Conservation (phyloP, 1,140 invertebrate species). For the Heliothis virescens region DNA sequence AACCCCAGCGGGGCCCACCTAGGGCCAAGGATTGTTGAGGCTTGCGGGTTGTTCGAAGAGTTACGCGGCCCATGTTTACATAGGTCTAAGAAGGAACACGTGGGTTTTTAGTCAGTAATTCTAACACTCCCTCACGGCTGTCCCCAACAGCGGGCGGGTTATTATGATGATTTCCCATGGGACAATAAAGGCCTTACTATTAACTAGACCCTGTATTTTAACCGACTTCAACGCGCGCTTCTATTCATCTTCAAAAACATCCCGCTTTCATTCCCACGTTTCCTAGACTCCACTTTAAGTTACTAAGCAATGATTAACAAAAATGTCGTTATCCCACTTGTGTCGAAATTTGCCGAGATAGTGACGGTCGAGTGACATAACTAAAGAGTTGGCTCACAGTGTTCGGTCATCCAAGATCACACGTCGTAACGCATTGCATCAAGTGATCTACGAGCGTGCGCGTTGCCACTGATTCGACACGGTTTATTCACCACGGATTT, state of each 20-base stretch:
- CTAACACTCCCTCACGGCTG: no score
- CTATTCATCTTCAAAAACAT: neutral
- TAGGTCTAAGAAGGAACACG: no score
- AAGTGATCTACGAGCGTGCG: constrained; percentile 37
- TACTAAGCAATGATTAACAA: constrained; percentile 5
- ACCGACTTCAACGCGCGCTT: no score
- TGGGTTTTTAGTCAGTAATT: no score
- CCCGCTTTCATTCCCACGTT: neutral
- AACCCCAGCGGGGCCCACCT: no score
- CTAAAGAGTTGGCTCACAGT: constrained; percentile 58
- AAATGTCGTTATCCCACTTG: constrained; percentile 45
- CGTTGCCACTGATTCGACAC: constrained; percentile 48
- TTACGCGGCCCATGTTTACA: no score
- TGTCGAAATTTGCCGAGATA: constrained; percentile 45
- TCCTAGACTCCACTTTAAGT: neutral
- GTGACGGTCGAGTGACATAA: constrained; percentile 61
- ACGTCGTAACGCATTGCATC: constrained; percentile 62
- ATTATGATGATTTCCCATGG: no score
- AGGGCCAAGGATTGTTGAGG: no score
- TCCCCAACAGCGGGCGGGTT: no score
- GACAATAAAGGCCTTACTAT: no score
- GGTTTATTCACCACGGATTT: neutral
- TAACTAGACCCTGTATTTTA: neutral
- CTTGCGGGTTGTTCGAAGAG: no score
- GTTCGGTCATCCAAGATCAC: constrained; percentile 62